Evolutionary conservation across 1,140 invertebrate species (phyloP), one percentile per base, ranked within the genome.

Genomic region (Choristoneura fumiferana): DNA sequence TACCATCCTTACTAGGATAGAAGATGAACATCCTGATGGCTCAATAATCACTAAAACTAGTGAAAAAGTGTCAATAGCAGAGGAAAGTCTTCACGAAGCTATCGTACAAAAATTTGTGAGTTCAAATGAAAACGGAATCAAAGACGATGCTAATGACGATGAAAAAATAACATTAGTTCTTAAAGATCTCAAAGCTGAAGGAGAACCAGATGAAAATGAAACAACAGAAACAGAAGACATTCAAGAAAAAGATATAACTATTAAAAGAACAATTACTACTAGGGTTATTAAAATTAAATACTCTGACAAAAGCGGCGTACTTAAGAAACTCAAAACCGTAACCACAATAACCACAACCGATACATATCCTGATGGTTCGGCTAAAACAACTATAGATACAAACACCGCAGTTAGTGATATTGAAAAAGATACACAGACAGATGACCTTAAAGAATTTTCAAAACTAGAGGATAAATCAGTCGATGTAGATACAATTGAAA

Each of bases 1-100:
- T 36, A 89, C 73, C 3, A 72, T 79, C 9, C 83, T 71, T 63
- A 89, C 78, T 10, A 63, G 80, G 4, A 78, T 73, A 54, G 85
- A 85, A 76, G 86, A 90, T 62, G 79, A 82, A 67, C 64, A 84
- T 64, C 81, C 88, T 14, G 81, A 90, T 72, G 87, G 86, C 14
- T 76, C 82, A n/a, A 57, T 83, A n/a, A 71, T 80, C 29, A 86
- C 76, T 15, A 83, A 86, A 66, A 86, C 80, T 17, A 82, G 68
- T 62, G 78, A 81, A 69, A 84, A 83, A 63, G 69, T 82, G 52
- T 81, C 77, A 9, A 54, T 82, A 10, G 6, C 67, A 29, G 79
- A 83, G 56, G 73, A 80, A 68, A 54, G 34, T 49, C 61, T 73
- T 0, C 18, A 60, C 15, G 38, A 15, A 13, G 22, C n/a, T 36